phyloP scores from a whole-genome alignment of 2,797 vertebrate species.

The Chromobotia macracanthus region DNA sequence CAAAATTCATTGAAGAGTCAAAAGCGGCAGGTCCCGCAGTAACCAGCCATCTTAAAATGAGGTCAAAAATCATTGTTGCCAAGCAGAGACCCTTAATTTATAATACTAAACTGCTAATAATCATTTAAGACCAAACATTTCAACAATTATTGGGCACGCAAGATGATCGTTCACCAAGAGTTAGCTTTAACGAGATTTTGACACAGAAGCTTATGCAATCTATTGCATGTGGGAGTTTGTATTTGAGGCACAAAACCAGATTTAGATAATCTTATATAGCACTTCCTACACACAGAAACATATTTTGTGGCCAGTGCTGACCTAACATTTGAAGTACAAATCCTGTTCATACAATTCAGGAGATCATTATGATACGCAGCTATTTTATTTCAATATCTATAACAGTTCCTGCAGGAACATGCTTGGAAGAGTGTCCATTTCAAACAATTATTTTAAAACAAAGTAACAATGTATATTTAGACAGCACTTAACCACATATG shows the following conservation, averaged over 20 bases:
- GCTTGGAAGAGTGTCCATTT: conserved; percentile 22
- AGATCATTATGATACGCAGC: conserved; percentile 28
- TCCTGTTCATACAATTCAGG: background rate
- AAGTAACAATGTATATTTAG: background rate
- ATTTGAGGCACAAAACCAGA: conserved; percentile 40
- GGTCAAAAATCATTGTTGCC: conserved; percentile 11
- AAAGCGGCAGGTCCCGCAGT: conserved; percentile 14
- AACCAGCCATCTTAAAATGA: conserved; percentile 31
- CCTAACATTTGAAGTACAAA: conserved; percentile 33
- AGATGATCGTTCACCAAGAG: background rate
- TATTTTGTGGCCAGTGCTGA: conserved; percentile 45
- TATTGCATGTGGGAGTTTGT: conserved; percentile 48
- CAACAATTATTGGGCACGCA: background rate
- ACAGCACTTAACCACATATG: too few relatives aligned
- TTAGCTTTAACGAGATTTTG: conserved; percentile 6
- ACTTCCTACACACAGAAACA: conserved; percentile 41
- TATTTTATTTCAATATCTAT: conserved; percentile 16
- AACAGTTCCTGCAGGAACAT: background rate
- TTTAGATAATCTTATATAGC: conserved; percentile 49
- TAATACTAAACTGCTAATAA: background rate
- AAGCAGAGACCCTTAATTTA: conserved; percentile 2
- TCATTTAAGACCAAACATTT: background rate
- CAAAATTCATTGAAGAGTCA: conserved; percentile 43
- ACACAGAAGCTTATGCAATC: conserved; percentile 47
- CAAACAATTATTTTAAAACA: conserved; percentile 18